Base-by-base conservation (phyloP, 1,140 invertebrate genomes). In the Danaus plexippus region DNA sequence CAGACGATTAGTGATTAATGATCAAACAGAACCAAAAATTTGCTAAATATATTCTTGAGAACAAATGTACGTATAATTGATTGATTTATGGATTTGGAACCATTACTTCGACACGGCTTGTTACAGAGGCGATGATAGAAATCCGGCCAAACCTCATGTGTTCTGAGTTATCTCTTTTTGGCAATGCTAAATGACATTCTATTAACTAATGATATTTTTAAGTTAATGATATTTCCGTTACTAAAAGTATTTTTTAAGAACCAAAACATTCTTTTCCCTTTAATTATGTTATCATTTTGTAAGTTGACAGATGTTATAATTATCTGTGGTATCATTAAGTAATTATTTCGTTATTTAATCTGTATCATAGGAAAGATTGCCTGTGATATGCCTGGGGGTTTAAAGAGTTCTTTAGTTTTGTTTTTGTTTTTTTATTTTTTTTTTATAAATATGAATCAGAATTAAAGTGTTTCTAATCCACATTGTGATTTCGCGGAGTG, bases 21-120 rank as follows among this genome's bases (percentile, higher is more conserved):
- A 60, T 60, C 22, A 13, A 12, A 18, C n/a, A 52, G 47, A 50
- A 46, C 40, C 41, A 32, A 55, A 32, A 49, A 51, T 56, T 61
- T 50, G 59, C 59, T 61, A 56, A 56, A 49, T 48, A 52, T 55
- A 50, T 56, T 61, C 52, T 47, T 42, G 22, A 32, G 44, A 57
- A 6, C n/a, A 41, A 55, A 55, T 61, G 40, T 32, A 32, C 22
- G 22, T 22, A 56, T 61, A 61, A 61, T 61, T 61, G 59, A 61
- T 48, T 85, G 80, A 85, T 85, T 83, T 72, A 85, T 85, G 78
- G 75, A 77, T 67, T 68, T 18, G 47, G 57, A 64, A 70, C 70
- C 73, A 80, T 81, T 81, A 80, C 54, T 66, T 70, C 73, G 80
- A 79, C 80, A 83, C 70, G 80, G 70, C 70, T 75, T 67, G 73